A percentile compares a stretch with the other conserved stretches of the same genome.
These are phyloP conservation scores for Marmota monax DNA, from an alignment of 2,113 vertebrate species.

Conservation along the genomic window DNA sequence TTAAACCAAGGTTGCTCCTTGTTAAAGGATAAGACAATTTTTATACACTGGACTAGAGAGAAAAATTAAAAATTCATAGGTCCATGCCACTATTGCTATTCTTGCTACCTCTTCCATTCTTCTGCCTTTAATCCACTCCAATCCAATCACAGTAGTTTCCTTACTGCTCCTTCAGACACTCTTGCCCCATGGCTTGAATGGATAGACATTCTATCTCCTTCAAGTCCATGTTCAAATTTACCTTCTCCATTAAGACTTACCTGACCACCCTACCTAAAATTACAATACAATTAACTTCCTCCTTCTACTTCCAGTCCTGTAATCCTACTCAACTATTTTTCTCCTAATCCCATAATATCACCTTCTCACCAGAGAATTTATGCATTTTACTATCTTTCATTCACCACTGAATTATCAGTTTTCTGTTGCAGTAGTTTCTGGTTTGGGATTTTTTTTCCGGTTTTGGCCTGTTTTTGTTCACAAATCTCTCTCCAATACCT, in stretches of 20 bases:
- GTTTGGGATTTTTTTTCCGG: background rate
- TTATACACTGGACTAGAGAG: background rate
- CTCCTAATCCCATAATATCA: background rate
- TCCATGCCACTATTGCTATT: background rate
- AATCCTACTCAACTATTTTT: background rate
- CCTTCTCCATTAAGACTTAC: background rate
- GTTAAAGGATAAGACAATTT: background rate
- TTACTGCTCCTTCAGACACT: background rate
- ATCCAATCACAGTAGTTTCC: background rate
- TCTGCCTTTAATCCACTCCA: background rate
- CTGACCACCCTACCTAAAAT: background rate
- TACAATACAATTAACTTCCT: background rate
- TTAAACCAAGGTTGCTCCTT: background rate
- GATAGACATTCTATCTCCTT: background rate
- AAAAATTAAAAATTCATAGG: slow-evolving; percentile 7
- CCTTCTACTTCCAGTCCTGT: background rate
- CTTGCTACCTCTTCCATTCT: background rate
- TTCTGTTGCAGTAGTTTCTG: background rate
- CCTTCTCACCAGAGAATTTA: background rate
- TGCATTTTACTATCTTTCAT: background rate
- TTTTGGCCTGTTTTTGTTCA: slow-evolving; percentile 18
- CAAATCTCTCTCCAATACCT: background rate
- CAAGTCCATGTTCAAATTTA: background rate
- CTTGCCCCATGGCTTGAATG: background rate
- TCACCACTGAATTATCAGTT: background rate